phyloP scores from a whole-genome alignment of 2,797 vertebrate species.

The Onychomys arenicola region DNA sequence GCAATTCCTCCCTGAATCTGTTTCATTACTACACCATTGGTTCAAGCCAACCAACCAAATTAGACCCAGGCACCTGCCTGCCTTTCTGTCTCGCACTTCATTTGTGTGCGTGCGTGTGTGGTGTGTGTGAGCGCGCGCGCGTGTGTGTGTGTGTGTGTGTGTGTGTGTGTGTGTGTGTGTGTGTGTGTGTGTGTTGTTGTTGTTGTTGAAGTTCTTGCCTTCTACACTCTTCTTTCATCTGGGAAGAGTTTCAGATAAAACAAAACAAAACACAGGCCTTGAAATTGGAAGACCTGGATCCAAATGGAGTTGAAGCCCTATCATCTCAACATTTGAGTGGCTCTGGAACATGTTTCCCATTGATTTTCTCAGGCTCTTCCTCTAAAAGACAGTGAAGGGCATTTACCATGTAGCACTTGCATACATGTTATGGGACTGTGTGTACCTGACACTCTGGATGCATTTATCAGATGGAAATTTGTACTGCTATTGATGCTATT shows the following conservation, averaged over 20 bases:
- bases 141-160: neutral
- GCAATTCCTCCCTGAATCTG: conserved; percentile 49
- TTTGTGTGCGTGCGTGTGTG: neutral
- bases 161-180: neutral
- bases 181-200: neutral
- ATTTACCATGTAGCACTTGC: neutral
- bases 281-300: neutral
- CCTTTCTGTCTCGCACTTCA: neutral
- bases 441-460: neutral
- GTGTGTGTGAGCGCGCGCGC: neutral
- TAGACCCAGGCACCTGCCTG: conserved; percentile 43
- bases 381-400: neutral
- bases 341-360: neutral
- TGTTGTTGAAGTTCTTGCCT: neutral
- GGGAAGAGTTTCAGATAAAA: neutral
- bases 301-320: neutral
- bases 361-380: conserved; percentile 24
- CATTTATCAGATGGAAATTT: neutral
- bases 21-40: conserved; percentile 28
- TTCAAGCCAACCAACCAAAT: conserved; percentile 24
- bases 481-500: neutral
- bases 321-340: neutral
- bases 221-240: neutral
- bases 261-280: neutral
- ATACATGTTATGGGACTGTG: neutral